phyloP scores from a whole-genome alignment of 1,140 invertebrate genomes.

The Rhizoglyphus robini region DNA sequence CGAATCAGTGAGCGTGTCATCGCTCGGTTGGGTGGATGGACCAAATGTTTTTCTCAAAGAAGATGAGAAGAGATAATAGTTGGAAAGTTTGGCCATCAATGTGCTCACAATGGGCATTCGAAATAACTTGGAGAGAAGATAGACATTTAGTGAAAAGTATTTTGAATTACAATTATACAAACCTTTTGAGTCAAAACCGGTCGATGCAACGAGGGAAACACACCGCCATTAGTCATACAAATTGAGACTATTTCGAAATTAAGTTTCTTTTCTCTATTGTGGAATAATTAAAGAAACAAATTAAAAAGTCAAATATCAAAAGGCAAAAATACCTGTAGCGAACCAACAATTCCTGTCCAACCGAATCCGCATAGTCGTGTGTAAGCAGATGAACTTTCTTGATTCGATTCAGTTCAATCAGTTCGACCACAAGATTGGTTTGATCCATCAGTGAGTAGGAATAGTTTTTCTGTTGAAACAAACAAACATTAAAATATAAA shows the following conservation, averaged over 20 bases:
- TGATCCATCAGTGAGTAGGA: conserved; percentile 33
- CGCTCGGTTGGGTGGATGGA: conserved; percentile 26
- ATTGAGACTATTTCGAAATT: conserved; percentile 24
- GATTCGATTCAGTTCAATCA: conserved; percentile 28
- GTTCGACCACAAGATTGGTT: conserved; percentile 31
- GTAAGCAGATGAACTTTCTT: conserved; percentile 30
- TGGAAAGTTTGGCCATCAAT: conserved; percentile 12
- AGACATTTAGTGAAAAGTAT: background rate
- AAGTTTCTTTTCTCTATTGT: conserved; percentile 3
- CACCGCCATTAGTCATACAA: conserved; percentile 33
- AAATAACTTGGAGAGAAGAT: conserved; percentile 21
- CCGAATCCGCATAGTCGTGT: conserved; percentile 37
- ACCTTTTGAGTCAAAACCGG: conserved; percentile 28
- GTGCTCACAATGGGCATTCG: conserved; percentile 23
- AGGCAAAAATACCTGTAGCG: conserved; percentile 25
- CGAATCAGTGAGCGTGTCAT: conserved; percentile 30
- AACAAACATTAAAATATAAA: conserved; percentile 3
- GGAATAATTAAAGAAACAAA: background rate
- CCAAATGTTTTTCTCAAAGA: conserved; percentile 31
- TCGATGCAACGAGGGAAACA: conserved; percentile 30
- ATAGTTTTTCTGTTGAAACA: conserved; percentile 26
- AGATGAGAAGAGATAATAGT: conserved; percentile 19
- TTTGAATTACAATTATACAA: conserved; percentile 17
- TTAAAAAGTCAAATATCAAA: background rate
- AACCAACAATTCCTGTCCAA: conserved; percentile 32